phyloP scores from a whole-genome alignment of 2,888 invertebrate species.

The Neoaliturus tenellus region DNA sequence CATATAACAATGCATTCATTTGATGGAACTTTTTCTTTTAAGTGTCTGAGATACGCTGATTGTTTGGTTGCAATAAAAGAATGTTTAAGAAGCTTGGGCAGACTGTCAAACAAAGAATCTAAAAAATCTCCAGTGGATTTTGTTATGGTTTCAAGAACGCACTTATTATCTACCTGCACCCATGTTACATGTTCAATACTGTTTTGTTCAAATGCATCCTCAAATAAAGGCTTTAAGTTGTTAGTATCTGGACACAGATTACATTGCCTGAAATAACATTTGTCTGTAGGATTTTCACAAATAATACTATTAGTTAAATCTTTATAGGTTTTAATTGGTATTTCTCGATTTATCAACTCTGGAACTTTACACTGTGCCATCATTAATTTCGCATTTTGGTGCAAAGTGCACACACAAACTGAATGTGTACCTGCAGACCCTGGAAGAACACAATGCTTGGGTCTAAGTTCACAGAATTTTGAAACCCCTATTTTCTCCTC shows the following conservation, averaged over 20 bases:
- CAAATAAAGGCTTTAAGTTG: neutral
- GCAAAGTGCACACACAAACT: neutral
- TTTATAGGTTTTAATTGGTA: too few relatives aligned
- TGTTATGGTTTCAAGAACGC: too few relatives aligned
- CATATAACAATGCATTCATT: neutral
- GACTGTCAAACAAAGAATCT: too few relatives aligned
- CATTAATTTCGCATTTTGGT: conserved; percentile 19
- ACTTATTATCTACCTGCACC: too few relatives aligned
- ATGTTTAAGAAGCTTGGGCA: too few relatives aligned
- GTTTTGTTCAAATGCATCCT: conserved; percentile 49
- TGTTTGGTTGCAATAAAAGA: too few relatives aligned
- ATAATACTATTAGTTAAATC: neutral
- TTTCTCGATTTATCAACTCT: neutral
- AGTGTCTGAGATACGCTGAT: neutral
- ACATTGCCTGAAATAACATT: too few relatives aligned
- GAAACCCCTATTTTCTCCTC: too few relatives aligned
- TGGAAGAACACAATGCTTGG: conserved; percentile 13
- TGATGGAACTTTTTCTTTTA: neutral
- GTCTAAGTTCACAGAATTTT: too few relatives aligned
- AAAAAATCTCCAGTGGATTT: too few relatives aligned
- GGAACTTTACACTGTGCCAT: neutral
- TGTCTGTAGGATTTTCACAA: too few relatives aligned
- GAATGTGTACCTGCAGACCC: conserved; percentile 37
- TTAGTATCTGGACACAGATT: too few relatives aligned
- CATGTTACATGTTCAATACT: conserved; percentile 22